A percentile compares a stretch with the other conserved stretches of the same genome.
Evolutionary conservation across 2,113 vertebrate species (phyloP).

Genomic region (Lagopus muta): DNA sequence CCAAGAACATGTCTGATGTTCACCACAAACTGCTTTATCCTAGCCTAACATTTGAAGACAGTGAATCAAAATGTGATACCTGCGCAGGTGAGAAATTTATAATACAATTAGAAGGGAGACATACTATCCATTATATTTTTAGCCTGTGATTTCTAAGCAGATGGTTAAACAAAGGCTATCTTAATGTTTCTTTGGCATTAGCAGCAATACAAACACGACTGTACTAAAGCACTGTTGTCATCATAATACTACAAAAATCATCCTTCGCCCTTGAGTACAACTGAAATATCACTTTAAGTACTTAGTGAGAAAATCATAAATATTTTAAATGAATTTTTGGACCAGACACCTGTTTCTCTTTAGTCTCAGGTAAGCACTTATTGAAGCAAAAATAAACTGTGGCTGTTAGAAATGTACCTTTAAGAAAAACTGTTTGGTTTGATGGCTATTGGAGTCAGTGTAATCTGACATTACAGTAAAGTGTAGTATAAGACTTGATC

Average conservation of each 20-base stretch:
- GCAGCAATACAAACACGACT: background rate
- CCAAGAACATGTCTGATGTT: background rate
- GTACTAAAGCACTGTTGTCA: background rate
- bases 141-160: background rate
- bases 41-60: background rate
- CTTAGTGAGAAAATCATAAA: background rate
- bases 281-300: background rate
- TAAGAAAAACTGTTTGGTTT: background rate
- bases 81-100: background rate
- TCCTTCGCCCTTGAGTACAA: background rate
- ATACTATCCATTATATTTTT: background rate
- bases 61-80: background rate
- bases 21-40: fast-evolving
- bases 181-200: background rate
- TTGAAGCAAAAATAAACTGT: background rate
- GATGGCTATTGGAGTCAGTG: background rate
- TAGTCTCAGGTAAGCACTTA: background rate
- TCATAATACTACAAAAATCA: background rate
- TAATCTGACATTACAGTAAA: background rate
- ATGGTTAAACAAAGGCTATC: background rate
- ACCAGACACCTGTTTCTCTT: background rate
- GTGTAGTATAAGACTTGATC: background rate
- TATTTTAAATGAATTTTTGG: background rate
- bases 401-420: background rate
- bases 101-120: background rate